These are phyloP conservation scores for Neoscelio sp. DNA, from an alignment of 2,888 invertebrate species.

Conservation along the genomic window DNA sequence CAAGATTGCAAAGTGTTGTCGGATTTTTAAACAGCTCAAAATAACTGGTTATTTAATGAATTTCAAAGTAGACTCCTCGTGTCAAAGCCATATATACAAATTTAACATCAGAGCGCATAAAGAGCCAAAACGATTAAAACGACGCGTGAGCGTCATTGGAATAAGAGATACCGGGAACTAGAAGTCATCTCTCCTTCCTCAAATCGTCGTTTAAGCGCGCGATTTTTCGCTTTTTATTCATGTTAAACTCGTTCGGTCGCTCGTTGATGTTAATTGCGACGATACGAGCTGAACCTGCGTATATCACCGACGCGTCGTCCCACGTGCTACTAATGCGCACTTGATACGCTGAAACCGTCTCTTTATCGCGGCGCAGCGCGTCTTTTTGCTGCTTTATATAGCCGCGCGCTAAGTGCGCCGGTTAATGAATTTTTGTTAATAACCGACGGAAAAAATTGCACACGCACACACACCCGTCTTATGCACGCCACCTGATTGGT, in stretches of 20 bases:
- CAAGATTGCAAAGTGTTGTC: too few species aligned
- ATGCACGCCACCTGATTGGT: slow-evolving; percentile 6
- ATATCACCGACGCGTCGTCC: slow-evolving; percentile 36
- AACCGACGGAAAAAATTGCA: slow-evolving; percentile 35
- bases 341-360: slow-evolving; percentile 51
- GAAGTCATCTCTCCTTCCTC: slow-evolving; percentile 8
- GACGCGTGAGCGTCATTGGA: background rate
- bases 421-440: slow-evolving; percentile 60
- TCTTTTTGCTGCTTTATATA: slow-evolving; percentile 41
- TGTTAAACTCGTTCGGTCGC: slow-evolving; percentile 47
- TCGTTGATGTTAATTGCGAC: slow-evolving; percentile 57
- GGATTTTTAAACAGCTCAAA: too few species aligned
- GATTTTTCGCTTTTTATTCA: slow-evolving; percentile 36
- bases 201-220: slow-evolving; percentile 19
- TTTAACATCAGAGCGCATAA: background rate
- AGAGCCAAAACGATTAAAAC: slow-evolving; percentile 9
- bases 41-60: too few species aligned
- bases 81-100: background rate
- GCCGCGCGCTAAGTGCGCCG: slow-evolving; percentile 30
- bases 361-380: slow-evolving; percentile 51
- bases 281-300: slow-evolving; percentile 54
- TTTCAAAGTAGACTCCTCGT: too few species aligned
- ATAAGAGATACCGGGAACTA: slow-evolving; percentile 17
- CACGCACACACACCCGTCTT: slow-evolving; percentile 27
- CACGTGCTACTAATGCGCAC: slow-evolving; percentile 59